phyloP scores from a whole-genome alignment of 2,797 vertebrate genomes.

The Macropodus opercularis region DNA sequence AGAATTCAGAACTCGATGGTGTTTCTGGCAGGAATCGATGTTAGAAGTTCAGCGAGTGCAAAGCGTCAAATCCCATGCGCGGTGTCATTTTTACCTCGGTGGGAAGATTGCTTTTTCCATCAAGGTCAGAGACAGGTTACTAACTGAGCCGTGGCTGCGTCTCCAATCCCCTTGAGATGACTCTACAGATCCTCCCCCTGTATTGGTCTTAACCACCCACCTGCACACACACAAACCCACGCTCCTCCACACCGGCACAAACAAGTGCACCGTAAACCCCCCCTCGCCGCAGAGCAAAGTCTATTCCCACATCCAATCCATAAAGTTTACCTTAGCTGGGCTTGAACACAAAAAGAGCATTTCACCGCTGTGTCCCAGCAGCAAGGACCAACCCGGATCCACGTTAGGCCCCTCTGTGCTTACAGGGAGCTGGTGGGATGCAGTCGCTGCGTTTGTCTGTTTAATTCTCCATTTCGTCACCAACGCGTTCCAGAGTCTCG shows the following conservation, averaged over 20 bases:
- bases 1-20: slow-evolving; percentile 19
- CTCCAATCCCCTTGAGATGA: slow-evolving; percentile 58
- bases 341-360: slow-evolving; percentile 59
- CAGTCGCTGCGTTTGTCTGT: too few relatives aligned
- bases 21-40: slow-evolving; percentile 47
- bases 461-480: slow-evolving; percentile 37
- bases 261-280: slow-evolving; percentile 49
- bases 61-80: slow-evolving; percentile 62
- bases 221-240: slow-evolving; percentile 32
- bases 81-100: slow-evolving; percentile 63
- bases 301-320: slow-evolving; percentile 71
- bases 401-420: slow-evolving; percentile 38
- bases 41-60: slow-evolving; percentile 48
- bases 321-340: slow-evolving; percentile 65
- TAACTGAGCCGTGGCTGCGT: slow-evolving; percentile 61
- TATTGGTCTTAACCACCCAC: slow-evolving; percentile 45
- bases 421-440: too few relatives aligned
- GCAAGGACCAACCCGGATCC: slow-evolving; percentile 44
- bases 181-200: slow-evolving; percentile 14
- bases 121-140: slow-evolving; percentile 79
- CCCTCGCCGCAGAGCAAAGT: slow-evolving; percentile 51
- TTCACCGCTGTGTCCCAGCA: slow-evolving; percentile 47
- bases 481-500: too few relatives aligned
- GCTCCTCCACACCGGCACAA: slow-evolving; percentile 25
- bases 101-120: slow-evolving; percentile 78